Evolutionary conservation across 2,888 invertebrate genomes (phyloP), one percentile per base, ranked within the genome.

Genomic region (Ophioninae sp.): DNA sequence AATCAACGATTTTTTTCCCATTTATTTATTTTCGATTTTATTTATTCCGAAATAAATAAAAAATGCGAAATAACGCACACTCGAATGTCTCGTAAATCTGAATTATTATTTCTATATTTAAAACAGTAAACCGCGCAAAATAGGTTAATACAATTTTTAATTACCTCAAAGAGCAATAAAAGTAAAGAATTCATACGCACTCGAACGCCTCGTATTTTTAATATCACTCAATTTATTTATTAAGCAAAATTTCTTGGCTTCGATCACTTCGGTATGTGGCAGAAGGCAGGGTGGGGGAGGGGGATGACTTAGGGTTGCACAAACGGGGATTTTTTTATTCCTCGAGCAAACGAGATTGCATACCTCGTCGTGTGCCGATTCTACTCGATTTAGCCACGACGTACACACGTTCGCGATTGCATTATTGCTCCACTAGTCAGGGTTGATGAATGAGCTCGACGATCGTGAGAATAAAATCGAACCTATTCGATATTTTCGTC

Each of bases 401-500:
- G 51, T 17, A 3, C 22, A 39, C 6, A 58, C 58, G 22, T 22
- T 6, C 10, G 51, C 17, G 51, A 58, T 23, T 9, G 30, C 39
- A 22, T 20, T 17, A 65, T 65, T 81, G 71, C 81, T 59, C 61
- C 69, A 81, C 75, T 74, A 63, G 74, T 74, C 71, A 37, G 76
- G 65, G 81, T 23, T 76, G 81, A 76, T 81, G 37, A 71, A 81
- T 72, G 81, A 51, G 74, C 63, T 23, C 61, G 68, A 41, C 71
- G 71, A 67, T 65, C 81, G 81, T 81, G 81, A 81, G 81, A 81
- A 81, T 72, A 59, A 76, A 76, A 81, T 23, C 65, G 76, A 81
- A 75, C 41, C 74, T 61, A 80, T 75, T 10, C 69, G 5, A 59
- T 68, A 59, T 58, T 17, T 39, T 23, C 63, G 51, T n/a, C 51